These are phyloP conservation scores for Fundulus diaphanus DNA, from an alignment of 2,797 vertebrate species.

Conservation along the genomic window DNA sequence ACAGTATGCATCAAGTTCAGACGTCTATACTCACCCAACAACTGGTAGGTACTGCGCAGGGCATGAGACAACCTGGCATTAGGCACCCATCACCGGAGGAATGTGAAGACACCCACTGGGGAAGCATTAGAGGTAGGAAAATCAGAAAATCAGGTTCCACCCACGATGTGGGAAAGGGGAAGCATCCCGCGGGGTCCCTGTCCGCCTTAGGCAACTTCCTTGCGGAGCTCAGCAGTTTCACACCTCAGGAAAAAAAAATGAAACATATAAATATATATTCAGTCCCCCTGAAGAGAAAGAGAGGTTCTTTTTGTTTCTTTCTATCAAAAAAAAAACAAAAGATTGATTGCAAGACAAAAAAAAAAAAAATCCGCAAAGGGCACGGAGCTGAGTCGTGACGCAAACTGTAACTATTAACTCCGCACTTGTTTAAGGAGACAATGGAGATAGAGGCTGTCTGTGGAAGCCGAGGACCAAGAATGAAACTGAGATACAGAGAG, in stretches of 20 bases:
- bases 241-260: constrained; percentile 4
- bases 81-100: constrained; percentile 41
- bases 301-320: too few relatives aligned
- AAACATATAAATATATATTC: constrained; percentile 5
- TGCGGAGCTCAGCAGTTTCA: constrained; percentile 78
- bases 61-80: constrained; percentile 13
- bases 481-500: constrained; percentile 44
- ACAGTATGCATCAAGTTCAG: background rate
- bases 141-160: constrained; percentile 41
- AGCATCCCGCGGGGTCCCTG: constrained; percentile 53
- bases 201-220: constrained; percentile 77
- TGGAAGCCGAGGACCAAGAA: constrained; percentile 60
- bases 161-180: constrained; percentile 23
- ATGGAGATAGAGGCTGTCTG: constrained; percentile 44
- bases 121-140: constrained; percentile 5
- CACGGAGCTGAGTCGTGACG: constrained; percentile 44
- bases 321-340: constrained; percentile 14
- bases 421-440: constrained; percentile 62
- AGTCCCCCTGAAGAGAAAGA: constrained; percentile 30
- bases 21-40: constrained; percentile 30
- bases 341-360: constrained; percentile 26
- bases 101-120: constrained; percentile 40
- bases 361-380: background rate
- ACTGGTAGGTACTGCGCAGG: constrained; percentile 9
- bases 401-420: constrained; percentile 33